These are phyloP conservation scores for Bilobella aurantiaca DNA, from an alignment of 1,140 invertebrate genomes.

Conservation along the genomic window DNA sequence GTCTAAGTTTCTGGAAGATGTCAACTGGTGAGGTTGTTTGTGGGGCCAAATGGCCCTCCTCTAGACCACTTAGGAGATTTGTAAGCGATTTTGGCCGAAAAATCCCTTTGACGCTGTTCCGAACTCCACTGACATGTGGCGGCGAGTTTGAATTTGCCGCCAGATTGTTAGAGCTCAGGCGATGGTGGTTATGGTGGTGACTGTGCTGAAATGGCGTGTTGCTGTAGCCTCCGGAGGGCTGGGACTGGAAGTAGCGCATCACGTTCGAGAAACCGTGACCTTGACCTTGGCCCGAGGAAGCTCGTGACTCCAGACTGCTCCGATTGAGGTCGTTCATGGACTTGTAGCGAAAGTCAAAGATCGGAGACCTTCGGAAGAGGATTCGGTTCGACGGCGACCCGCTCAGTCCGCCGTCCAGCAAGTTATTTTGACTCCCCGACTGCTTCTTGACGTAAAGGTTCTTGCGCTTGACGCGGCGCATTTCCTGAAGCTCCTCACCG, in stretches of 20 bases:
- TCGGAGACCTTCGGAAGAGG: conserved; percentile 27
- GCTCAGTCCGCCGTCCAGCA: conserved; percentile 14
- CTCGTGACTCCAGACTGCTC: conserved; percentile 26
- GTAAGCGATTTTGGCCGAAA: conserved; percentile 1
- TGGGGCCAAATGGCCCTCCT: neutral
- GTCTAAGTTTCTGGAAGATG: neutral
- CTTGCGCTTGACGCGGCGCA: conserved; percentile 7
- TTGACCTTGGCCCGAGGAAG: conserved; percentile 5
- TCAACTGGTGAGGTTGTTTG: neutral
- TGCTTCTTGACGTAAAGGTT: conserved; percentile 21
- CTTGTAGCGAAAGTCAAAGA: conserved; percentile 33
- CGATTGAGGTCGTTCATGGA: conserved; percentile 34
- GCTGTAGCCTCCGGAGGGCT: neutral
- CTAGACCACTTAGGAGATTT: neutral
- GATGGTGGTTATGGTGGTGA: neutral
- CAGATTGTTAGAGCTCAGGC: neutral
- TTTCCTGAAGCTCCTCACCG: neutral
- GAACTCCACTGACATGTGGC: neutral
- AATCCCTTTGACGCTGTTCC: neutral
- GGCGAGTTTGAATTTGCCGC: neutral
- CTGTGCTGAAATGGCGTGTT: neutral
- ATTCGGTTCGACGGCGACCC: conserved; percentile 27
- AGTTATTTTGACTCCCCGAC: neutral
- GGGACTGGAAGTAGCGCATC: neutral
- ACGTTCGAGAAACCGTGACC: too few species aligned